Base-by-base conservation (phyloP, 2,113 vertebrate genomes). In the Sceloporus undulatus region DNA sequence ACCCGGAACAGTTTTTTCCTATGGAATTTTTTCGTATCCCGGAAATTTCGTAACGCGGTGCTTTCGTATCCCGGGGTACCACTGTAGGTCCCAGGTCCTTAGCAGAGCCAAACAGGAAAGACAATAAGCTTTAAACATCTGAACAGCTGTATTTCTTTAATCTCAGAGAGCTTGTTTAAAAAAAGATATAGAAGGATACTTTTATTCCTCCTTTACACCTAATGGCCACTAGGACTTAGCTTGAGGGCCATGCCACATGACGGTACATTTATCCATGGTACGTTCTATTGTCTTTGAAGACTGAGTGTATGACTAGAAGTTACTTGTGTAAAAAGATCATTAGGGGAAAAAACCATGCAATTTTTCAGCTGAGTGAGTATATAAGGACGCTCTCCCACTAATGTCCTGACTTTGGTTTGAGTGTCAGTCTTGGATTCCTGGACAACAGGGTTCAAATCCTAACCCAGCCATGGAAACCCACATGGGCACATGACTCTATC, bases 151-250 rank as follows among this genome's bases (percentile, higher is more conserved):
- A 79, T 19, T 40, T 79, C 34, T 85, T 74, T 3, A 48, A 48
- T 38, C n/a, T 52, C 48, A 38, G 11, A 9, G 40, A 68, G 48
- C 38, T 19, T 70, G 59, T 70, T 83, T 29, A 42, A 70, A 83
- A 48, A n/a, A 23, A 19, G 8, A 70, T 4, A 48, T 83, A 29
- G 40, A 18, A 92, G 38, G 25, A 81, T 62, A 59, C 21, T 80
- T 62, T 80, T 27, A 68, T 68, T 68, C 25, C 66, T 68, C 23
- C 2, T 25, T 93, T 94, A 89, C 88, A 93, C 89, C 90, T 92
- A 90, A 91, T 88, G 29, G 82, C 66, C 87, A 85, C 87, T 34
- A 65, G 90, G 91, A 92, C 89, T 92, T 73, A 94, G 91, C 91
- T 93, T 90, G 38, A 62, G 38, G 34, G 34, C 14, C 54, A 42